Evolutionary conservation across 2,113 vertebrate genomes (phyloP).

Genomic region (Terrapene triunguis): DNA sequence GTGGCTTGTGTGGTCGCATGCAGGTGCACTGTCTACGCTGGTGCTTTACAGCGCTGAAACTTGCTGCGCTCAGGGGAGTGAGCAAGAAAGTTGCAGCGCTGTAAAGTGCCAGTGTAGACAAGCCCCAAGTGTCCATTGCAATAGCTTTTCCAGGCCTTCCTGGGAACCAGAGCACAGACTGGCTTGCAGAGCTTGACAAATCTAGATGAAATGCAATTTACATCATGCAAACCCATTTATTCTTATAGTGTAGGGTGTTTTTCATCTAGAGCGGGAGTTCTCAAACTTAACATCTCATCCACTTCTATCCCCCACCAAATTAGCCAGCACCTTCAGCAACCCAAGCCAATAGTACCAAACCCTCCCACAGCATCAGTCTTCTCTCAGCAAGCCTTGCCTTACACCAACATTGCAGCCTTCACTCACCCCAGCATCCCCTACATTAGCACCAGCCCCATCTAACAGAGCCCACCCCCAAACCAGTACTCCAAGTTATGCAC

Average conservation of each 20-base stretch:
- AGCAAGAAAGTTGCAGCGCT: too few relatives aligned
- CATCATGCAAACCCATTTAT: too few relatives aligned
- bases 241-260: not conserved
- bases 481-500: too few relatives aligned
- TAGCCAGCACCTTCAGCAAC: not conserved
- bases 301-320: not conserved
- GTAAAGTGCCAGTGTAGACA: too few relatives aligned
- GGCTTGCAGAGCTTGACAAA: not conserved
- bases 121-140: not conserved
- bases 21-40: too few relatives aligned
- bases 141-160: not conserved
- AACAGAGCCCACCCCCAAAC: too few relatives aligned
- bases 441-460: too few relatives aligned
- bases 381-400: not conserved
- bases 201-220: too few relatives aligned
- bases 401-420: not conserved
- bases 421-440: too few relatives aligned
- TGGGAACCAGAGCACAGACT: not conserved
- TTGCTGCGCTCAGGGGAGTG: too few relatives aligned
- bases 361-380: fast-evolving
- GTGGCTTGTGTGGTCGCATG: too few relatives aligned
- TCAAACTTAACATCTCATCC: not conserved
- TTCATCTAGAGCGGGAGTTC: not conserved
- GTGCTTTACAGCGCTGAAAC: too few relatives aligned
- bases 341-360: fast-evolving